A percentile compares a stretch with the other conserved stretches of the same genome.
Conservation (phyloP, 2,113 vertebrate genomes). For the Neofelis nebulosa region DNA sequence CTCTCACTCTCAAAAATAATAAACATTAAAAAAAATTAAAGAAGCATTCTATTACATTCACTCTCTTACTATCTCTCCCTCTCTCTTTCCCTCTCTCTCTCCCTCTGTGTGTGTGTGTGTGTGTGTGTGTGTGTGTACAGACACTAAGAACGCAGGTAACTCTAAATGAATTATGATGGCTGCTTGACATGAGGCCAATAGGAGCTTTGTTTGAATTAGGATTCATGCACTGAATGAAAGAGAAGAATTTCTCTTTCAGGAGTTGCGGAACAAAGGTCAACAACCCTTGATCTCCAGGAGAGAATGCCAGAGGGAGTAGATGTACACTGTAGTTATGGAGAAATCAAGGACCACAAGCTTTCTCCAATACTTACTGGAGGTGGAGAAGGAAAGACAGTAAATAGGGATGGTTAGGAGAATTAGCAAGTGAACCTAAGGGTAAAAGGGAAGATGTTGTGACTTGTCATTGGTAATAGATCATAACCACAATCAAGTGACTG, state of each 20-base stretch:
- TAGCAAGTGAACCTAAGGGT: background rate
- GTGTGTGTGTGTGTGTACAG: background rate
- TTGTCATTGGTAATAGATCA: background rate
- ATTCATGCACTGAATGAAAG: background rate
- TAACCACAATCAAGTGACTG: background rate
- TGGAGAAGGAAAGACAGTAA: background rate
- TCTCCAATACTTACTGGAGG: background rate
- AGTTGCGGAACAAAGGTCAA: background rate
- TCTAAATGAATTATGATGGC: background rate
- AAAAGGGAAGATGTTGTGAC: background rate
- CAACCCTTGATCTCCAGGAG: background rate
- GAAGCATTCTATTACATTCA: background rate
- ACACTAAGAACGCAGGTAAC: background rate
- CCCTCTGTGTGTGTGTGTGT: background rate
- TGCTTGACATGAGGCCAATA: background rate
- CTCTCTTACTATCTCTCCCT: background rate
- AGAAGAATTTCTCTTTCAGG: background rate
- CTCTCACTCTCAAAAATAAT: no score
- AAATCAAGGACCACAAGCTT: background rate
- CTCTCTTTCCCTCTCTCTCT: background rate
- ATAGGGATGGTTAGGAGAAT: background rate
- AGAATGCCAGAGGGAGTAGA: background rate
- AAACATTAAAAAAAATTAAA: background rate
- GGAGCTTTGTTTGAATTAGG: background rate
- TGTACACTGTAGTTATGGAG: background rate